Conservation (phyloP, 2,888 invertebrate species). For the Diarsia mendica region DNA sequence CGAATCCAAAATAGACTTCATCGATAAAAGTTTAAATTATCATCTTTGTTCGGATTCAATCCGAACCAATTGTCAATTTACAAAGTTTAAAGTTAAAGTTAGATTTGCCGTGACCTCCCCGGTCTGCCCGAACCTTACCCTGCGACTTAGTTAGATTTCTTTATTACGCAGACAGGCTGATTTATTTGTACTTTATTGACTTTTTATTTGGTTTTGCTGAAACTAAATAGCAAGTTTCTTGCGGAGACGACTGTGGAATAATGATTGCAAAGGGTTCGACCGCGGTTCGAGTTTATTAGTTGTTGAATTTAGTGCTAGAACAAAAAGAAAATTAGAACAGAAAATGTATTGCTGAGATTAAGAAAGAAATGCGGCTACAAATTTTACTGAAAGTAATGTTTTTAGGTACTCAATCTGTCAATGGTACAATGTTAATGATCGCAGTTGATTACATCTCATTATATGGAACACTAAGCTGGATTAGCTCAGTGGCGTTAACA, state of each 20-base stretch:
- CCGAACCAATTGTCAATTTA: slow-evolving; percentile 43
- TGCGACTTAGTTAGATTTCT: slow-evolving; percentile 56
- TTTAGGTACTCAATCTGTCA: slow-evolving; percentile 1
- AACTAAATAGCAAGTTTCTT: slow-evolving; percentile 62
- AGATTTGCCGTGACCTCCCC: slow-evolving; percentile 37
- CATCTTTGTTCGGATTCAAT: slow-evolving; percentile 40
- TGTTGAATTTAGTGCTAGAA: slow-evolving; percentile 53
- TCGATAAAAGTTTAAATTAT: slow-evolving; percentile 50
- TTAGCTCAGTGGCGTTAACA: not conserved
- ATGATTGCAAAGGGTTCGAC: slow-evolving; percentile 61
- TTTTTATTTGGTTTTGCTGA: slow-evolving; percentile 62
- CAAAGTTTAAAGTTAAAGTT: slow-evolving; percentile 37
- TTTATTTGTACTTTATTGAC: slow-evolving; percentile 66
- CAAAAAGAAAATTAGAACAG: slow-evolving; percentile 47
- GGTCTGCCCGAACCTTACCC: slow-evolving; percentile 32
- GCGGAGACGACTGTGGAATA: slow-evolving; percentile 55
- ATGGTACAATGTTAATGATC: not conserved
- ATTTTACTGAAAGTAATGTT: slow-evolving; percentile 15
- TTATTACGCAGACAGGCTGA: slow-evolving; percentile 65
- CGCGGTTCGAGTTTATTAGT: slow-evolving; percentile 38
- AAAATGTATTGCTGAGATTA: slow-evolving; percentile 48
- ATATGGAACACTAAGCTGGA: not conserved
- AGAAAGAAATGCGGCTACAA: slow-evolving; percentile 20
- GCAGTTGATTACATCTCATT: slow-evolving; percentile 12
- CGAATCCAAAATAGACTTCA: slow-evolving; percentile 32